A percentile compares a stretch with the other conserved stretches of the same genome.
Conservation (phyloP, 2,113 vertebrate genomes). For the Isurus oxyrinchus region DNA sequence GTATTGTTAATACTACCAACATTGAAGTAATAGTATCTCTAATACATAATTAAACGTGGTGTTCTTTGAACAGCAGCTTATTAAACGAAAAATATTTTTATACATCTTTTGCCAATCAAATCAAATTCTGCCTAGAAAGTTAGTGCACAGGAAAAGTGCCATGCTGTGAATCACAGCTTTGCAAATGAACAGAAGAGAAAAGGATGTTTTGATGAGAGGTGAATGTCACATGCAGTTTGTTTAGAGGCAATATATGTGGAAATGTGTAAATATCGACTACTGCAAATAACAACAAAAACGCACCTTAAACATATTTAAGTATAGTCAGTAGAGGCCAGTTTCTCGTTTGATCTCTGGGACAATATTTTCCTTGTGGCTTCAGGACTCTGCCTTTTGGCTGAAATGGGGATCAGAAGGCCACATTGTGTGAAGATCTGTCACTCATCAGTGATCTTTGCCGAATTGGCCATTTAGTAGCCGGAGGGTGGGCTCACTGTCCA, state of each 20-base stretch:
- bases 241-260: background rate
- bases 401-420: background rate
- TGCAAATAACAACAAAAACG: background rate
- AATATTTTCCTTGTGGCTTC: background rate
- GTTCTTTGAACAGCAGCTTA: background rate
- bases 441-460: background rate
- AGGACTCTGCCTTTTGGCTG: background rate
- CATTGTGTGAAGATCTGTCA: background rate
- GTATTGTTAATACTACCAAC: background rate
- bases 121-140: background rate
- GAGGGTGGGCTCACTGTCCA: background rate
- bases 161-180: background rate
- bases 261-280: background rate
- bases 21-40: background rate
- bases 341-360: background rate
- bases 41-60: constrained; percentile 16
- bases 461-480: background rate
- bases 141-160: background rate
- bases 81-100: constrained; percentile 1
- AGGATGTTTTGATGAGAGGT: background rate
- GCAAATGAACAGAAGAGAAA: background rate
- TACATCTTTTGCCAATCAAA: background rate
- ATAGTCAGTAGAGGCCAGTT: background rate
- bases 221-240: background rate
- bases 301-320: background rate